phyloP scores from a whole-genome alignment of 2,113 vertebrate species.

The Actinemys pallida region DNA sequence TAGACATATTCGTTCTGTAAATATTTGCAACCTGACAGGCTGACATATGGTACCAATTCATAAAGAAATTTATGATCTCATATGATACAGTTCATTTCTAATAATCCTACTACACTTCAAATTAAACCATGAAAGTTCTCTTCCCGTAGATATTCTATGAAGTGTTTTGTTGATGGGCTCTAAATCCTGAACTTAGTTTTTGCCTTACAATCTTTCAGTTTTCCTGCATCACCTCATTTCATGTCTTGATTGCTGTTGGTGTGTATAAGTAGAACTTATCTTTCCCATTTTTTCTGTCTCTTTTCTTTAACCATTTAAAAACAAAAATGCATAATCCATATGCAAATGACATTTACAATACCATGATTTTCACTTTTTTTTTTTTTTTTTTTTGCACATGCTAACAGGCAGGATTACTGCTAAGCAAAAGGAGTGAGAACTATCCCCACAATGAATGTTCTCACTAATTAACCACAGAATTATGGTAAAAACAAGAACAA shows the following conservation, averaged over 20 bases:
- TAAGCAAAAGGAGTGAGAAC: not conserved
- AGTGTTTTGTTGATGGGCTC: conserved; percentile 35
- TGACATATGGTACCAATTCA: not conserved
- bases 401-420: not conserved
- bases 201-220: conserved; percentile 26
- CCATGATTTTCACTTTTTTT: not conserved
- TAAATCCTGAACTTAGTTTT: conserved; percentile 1
- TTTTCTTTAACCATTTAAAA: not conserved
- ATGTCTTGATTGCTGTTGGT: not conserved
- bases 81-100: not conserved
- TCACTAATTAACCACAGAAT: too few relatives aligned
- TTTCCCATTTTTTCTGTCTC: not conserved
- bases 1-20: not conserved
- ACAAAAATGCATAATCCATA: not conserved
- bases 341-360: not conserved
- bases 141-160: not conserved
- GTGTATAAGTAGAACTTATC: not conserved
- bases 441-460: not conserved
- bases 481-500: too few relatives aligned
- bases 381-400: not conserved
- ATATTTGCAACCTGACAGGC: not conserved
- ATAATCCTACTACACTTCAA: not conserved
- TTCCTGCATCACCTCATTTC: not conserved
- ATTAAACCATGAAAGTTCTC: not conserved
- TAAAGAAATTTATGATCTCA: not conserved